A percentile compares a stretch with the other conserved stretches of the same genome.
Evolutionary conservation across 2,888 invertebrate genomes (phyloP).

Genomic region (Tetropium fuscum): DNA sequence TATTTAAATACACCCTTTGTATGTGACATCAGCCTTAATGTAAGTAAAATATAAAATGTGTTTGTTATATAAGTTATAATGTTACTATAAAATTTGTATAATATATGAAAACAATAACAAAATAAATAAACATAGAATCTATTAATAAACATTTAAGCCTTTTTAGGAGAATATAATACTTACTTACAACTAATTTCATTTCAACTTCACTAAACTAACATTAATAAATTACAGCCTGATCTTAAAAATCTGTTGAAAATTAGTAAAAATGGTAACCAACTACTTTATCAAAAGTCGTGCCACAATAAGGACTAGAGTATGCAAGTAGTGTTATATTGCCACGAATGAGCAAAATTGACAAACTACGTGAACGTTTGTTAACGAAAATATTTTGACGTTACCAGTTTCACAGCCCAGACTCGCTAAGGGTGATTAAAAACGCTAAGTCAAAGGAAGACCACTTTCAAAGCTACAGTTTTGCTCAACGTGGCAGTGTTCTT

Average conservation of each 20-base stretch:
- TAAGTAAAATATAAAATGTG: no score
- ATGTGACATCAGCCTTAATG: no score
- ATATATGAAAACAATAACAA: background rate
- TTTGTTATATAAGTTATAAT: no score
- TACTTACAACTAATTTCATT: conserved; percentile 6
- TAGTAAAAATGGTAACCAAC: background rate
- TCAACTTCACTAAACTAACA: background rate
- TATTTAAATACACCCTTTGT: no score
- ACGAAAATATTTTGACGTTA: background rate
- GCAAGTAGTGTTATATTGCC: conserved; percentile 4
- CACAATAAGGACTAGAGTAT: conserved; percentile 5
- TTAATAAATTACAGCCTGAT: conserved; percentile 6
- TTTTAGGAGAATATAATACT: conserved; percentile 1
- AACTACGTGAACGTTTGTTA: no score
- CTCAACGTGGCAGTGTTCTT: no score
- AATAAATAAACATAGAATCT: background rate
- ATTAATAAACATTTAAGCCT: no score
- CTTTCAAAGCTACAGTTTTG: no score
- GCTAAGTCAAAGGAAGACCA: conserved; percentile 6
- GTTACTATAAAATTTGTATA: no score
- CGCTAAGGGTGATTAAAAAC: no score
- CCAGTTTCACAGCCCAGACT: background rate
- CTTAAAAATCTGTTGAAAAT: background rate
- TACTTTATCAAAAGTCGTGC: conserved; percentile 8
- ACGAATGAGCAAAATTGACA: conserved; percentile 12